These are phyloP conservation scores for Poeciliopsis paucimaculata DNA, from an alignment of 2,797 vertebrate species.

Conservation along the genomic window DNA sequence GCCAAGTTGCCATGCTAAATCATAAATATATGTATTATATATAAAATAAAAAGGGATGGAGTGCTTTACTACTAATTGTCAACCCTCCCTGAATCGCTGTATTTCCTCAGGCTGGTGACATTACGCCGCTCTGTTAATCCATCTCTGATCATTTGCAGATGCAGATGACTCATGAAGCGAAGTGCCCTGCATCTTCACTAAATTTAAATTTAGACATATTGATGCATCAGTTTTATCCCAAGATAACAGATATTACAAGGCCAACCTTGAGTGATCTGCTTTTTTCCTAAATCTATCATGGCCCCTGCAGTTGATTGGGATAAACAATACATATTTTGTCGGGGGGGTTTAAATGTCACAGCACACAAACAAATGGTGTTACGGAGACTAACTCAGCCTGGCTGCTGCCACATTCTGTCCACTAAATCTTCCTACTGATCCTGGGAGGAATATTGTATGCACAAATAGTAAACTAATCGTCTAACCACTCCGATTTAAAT, in stretches of 20 bases:
- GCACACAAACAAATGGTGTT: slow-evolving; percentile 37
- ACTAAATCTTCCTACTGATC: background rate
- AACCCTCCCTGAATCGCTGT: background rate
- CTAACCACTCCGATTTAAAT: slow-evolving; percentile 1
- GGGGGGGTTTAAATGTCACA: slow-evolving; percentile 50
- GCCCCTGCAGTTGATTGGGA: slow-evolving; percentile 5
- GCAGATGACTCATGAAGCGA: slow-evolving; percentile 16
- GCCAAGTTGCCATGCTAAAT: too few species aligned
- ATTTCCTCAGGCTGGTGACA: slow-evolving; percentile 21
- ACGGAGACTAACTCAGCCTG: slow-evolving; percentile 14
- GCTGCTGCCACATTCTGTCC: background rate
- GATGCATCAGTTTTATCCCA: slow-evolving; percentile 34
- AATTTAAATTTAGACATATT: slow-evolving; percentile 40
- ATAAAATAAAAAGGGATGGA: too few species aligned
- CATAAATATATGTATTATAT: too few species aligned
- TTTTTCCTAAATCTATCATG: slow-evolving; percentile 23
- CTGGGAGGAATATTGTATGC: background rate
- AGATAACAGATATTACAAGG: slow-evolving; percentile 44
- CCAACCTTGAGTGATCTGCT: slow-evolving; percentile 45
- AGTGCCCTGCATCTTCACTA: slow-evolving; percentile 15
- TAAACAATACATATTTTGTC: slow-evolving; percentile 38
- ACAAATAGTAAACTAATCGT: background rate
- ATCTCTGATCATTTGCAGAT: slow-evolving; percentile 7
- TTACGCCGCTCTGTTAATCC: slow-evolving; percentile 45
- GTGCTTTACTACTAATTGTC: too few species aligned